These are phyloP conservation scores for Caenorhabditis doughertyi DNA, from an alignment of 2,888 invertebrate species.

Conservation along the genomic window DNA sequence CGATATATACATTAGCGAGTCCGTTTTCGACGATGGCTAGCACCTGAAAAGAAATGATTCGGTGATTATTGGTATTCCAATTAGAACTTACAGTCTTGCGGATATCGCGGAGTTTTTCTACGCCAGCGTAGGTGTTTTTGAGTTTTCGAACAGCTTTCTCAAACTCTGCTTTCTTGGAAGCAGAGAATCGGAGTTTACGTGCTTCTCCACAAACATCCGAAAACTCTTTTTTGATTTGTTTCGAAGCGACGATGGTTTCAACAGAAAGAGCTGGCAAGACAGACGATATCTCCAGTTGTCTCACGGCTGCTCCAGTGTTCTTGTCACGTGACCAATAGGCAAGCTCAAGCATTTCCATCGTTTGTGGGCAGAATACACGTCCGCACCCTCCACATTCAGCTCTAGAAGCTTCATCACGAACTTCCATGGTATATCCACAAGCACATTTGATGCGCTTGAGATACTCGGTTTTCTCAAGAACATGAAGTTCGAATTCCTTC, in stretches of 20 bases:
- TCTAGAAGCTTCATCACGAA: constrained; percentile 43
- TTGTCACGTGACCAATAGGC: constrained; percentile 51
- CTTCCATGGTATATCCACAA: constrained; percentile 52
- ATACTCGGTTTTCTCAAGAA: constrained; percentile 45
- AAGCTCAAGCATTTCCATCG: constrained; percentile 47
- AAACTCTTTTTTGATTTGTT: constrained; percentile 63
- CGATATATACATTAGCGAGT: constrained; percentile 61
- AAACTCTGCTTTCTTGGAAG: constrained; percentile 51
- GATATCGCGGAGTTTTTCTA: constrained; percentile 52
- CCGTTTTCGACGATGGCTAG: constrained; percentile 61
- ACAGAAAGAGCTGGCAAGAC: constrained; percentile 30
- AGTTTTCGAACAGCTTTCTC: constrained; percentile 62
- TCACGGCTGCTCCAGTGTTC: constrained; percentile 32
- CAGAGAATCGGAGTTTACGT: constrained; percentile 49
- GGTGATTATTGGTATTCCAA: neutral
- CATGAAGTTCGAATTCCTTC: constrained; percentile 64
- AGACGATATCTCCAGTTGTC: constrained; percentile 19
- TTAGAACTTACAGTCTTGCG: constrained; percentile 41
- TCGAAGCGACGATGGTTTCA: constrained; percentile 48
- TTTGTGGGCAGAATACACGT: constrained; percentile 65
- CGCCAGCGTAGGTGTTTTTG: constrained; percentile 53
- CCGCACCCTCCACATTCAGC: constrained; percentile 66
- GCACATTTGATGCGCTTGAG: constrained; percentile 55
- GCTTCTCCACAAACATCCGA: constrained; percentile 63
- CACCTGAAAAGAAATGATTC: constrained; percentile 21